Conservation (phyloP, 2,797 vertebrate genomes). For the Bucorvus abyssinicus region DNA sequence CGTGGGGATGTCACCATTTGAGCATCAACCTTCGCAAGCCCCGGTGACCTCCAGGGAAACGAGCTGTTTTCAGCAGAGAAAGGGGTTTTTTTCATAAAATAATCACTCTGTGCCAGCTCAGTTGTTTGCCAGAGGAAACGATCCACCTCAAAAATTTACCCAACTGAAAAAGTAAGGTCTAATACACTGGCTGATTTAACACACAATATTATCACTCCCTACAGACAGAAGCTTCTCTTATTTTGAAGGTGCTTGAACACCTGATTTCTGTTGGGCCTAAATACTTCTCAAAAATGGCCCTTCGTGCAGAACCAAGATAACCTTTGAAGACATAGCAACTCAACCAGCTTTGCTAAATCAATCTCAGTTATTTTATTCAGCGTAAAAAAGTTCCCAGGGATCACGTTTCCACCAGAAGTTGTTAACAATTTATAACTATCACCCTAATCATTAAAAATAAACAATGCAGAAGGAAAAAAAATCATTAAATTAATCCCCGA, state of each 20-base stretch:
- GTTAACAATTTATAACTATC: conserved; percentile 65
- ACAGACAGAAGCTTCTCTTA: conserved; percentile 16
- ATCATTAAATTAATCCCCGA: conserved; percentile 48
- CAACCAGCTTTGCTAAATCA: background rate
- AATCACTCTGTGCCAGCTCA: background rate
- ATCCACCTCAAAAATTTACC: background rate
- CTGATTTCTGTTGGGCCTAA: conserved; percentile 3
- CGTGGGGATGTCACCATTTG: background rate
- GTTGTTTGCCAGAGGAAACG: background rate
- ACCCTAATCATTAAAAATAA: conserved; percentile 51
- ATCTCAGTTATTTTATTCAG: conserved; percentile 4
- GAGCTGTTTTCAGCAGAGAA: background rate
- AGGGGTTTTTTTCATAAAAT: background rate
- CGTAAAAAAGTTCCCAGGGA: background rate
- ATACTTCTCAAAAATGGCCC: background rate
- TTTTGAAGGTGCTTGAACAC: conserved; percentile 42
- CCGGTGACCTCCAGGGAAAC: background rate
- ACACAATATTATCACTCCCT: conserved; percentile 26
- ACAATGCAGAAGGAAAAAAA: background rate
- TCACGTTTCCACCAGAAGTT: conserved; percentile 38
- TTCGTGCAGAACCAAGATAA: conserved; percentile 27
- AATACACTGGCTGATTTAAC: background rate
- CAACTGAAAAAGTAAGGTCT: background rate
- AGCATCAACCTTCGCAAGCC: background rate
- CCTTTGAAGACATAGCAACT: conserved; percentile 38